phyloP scores from a whole-genome alignment of 2,888 invertebrate species.

The Drosophila prolongata region DNA sequence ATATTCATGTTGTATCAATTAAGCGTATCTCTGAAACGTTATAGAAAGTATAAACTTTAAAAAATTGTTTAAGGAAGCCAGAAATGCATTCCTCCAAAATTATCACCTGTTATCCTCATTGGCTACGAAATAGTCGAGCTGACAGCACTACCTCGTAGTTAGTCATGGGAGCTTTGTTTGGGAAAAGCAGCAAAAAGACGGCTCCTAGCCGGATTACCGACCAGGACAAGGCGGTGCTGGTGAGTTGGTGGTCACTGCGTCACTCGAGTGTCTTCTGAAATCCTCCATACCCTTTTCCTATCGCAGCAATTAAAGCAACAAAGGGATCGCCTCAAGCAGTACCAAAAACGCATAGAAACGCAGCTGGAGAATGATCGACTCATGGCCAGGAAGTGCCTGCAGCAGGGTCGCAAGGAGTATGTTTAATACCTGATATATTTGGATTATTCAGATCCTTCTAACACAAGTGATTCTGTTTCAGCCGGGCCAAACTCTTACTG shows the following conservation, averaged over 20 bases:
- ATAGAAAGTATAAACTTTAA: too few species aligned
- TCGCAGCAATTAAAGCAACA: constrained; percentile 96
- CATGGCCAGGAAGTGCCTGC: constrained; percentile 94
- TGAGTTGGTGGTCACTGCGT: constrained; percentile 52
- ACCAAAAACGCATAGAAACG: constrained; percentile 94
- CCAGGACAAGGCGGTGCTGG: constrained; percentile 96
- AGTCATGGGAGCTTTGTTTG: constrained; percentile 93
- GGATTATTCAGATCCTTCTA: not conserved
- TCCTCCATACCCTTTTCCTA: not conserved
- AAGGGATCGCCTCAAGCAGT: constrained; percentile 97
- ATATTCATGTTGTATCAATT: too few species aligned
- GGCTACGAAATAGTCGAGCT: not conserved
- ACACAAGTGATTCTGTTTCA: constrained; percentile 36
- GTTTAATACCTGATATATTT: not conserved
- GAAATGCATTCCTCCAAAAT: too few species aligned
- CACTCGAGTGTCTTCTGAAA: not conserved
- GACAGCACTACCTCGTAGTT: constrained; percentile 10
- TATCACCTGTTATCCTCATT: not conserved
- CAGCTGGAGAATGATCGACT: constrained; percentile 93
- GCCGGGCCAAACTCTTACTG: constrained; percentile 93
- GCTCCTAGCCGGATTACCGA: constrained; percentile 93
- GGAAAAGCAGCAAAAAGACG: constrained; percentile 88
- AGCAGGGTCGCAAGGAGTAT: constrained; percentile 93
- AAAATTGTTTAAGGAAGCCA: too few species aligned
- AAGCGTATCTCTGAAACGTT: too few species aligned